Percentiles rank a stretch among this genome's conserved stretches.
phyloP scores from a whole-genome alignment of 1,140 invertebrate genomes.

The Chrysoperla carnea region DNA sequence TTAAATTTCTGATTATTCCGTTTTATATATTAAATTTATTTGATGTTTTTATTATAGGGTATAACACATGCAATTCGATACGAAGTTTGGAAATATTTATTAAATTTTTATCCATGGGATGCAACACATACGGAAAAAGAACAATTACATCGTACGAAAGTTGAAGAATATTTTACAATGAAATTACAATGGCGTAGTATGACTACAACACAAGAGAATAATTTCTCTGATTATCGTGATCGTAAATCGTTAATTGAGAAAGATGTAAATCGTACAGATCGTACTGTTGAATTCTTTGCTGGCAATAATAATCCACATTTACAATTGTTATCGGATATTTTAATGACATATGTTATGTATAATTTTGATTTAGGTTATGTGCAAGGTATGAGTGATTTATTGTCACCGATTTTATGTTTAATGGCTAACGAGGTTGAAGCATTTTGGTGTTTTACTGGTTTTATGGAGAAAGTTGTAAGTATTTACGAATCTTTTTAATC shows the following conservation, averaged over 20 bases:
- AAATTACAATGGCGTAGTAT: conserved; percentile 94
- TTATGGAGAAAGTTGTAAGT: conserved; percentile 88
- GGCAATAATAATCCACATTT: conserved; percentile 87
- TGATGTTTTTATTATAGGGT: conserved; percentile 27
- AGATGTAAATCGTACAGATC: conserved; percentile 92
- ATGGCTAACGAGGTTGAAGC: conserved; percentile 87
- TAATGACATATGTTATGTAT: conserved; percentile 99
- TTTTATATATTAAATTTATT: no score
- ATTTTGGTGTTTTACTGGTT: conserved; percentile 99
- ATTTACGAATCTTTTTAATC: no score
- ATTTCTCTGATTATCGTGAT: conserved; percentile 79
- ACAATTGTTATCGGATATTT: conserved; percentile 67
- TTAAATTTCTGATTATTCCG: no score
- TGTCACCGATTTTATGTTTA: conserved; percentile 82
- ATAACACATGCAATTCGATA: conserved; percentile 49
- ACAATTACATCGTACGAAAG: conserved; percentile 48
- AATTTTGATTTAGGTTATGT: conserved; percentile 97
- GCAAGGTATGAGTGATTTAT: conserved; percentile 93
- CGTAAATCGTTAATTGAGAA: conserved; percentile 93
- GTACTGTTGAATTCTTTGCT: conserved; percentile 77
- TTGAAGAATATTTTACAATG: conserved; percentile 85
- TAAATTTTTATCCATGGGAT: conserved; percentile 79
- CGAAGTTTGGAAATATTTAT: conserved; percentile 90
- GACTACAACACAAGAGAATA: conserved; percentile 64
- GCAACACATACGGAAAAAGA: conserved; percentile 54